These are phyloP conservation scores for Myiotriccus ornatus DNA, from an alignment of 2,797 vertebrate genomes.

Conservation along the genomic window DNA sequence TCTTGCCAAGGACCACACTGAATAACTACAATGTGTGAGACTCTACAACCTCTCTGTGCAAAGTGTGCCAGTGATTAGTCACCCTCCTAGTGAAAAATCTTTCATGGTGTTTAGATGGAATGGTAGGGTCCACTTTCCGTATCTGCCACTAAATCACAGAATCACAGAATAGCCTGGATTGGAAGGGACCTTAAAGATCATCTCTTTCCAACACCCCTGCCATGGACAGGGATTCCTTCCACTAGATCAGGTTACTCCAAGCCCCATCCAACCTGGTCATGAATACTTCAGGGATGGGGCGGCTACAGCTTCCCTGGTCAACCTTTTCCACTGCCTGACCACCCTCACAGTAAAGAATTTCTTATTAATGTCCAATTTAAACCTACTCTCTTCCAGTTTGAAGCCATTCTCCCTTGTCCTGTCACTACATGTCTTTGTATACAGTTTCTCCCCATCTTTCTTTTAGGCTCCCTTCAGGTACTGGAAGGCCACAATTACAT, in stretches of 20 bases:
- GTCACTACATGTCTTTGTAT: too few relatives aligned
- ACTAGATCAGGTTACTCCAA: not conserved
- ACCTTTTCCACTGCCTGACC: not conserved
- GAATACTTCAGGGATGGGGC: not conserved
- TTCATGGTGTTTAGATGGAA: not conserved
- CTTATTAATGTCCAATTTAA: not conserved
- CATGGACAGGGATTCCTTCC: not conserved
- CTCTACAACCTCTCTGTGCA: not conserved
- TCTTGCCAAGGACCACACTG: fast-evolving
- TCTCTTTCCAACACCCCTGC: not conserved
- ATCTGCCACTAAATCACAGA: not conserved
- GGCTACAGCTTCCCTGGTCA: not conserved
- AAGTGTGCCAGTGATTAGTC: not conserved
- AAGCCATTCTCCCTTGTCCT: not conserved
- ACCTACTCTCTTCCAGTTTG: not conserved
- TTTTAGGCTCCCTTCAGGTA: not conserved
- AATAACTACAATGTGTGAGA: not conserved
- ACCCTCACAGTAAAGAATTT: not conserved
- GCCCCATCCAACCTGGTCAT: not conserved
- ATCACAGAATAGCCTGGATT: not conserved
- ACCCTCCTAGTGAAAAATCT: not conserved
- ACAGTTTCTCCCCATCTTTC: not conserved
- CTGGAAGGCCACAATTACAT: not conserved
- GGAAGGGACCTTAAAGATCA: not conserved
- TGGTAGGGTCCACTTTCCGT: fast-evolving